Base-by-base conservation (phyloP, 2,797 vertebrate genomes). In the Phylloscopus collybita region DNA sequence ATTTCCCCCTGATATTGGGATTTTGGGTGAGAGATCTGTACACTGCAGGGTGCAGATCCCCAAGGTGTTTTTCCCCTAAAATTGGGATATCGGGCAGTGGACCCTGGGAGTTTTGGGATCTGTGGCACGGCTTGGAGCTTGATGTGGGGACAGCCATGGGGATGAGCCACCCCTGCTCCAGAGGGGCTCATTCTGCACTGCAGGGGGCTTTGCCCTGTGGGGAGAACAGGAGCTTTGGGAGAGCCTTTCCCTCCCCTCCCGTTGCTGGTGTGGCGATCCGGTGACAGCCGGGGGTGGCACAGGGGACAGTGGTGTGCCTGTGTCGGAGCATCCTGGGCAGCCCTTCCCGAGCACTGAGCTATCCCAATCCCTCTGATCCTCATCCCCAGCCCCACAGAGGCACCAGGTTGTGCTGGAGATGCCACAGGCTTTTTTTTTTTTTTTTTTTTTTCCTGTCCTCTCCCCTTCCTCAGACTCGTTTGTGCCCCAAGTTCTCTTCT, bases 261-360 rank as follows among this genome's bases (percentile, higher is more conserved):
- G 3, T 1, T 8, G 59, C 0, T 27, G 45, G 2, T 20, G 13
- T 7, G 4, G 0, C 5, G 47, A 13, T 6, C 23, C 27, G 2
- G 70, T 25, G 78, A 1, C 74, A 19, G 72, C 29, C 2, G n/a
- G 20, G 65, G 47, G 8, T 15, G 23, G 20, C 10, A 27, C 38
- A 36, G 82, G 53, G 80, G 56, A 29, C 32, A 38, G 38, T 38
- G 16, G 66, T 1, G 49, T 51, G 66, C 61, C 6, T 2, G 26
- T 17, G 50, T 3, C 42, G 1, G 22, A 11, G 44, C 38, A 12
- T 21, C 64, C 50, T 26, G 1, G 2, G 72, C 42, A 61, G 26
- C 45, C 0, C 1, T 30, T 51, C 30, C 30, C 0, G 1, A 38
- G 72, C 7, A 0, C 53, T 0, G n/a, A 62, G 60, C 32, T 22